phyloP scores from a whole-genome alignment of 2,888 invertebrate species.

The Melinaea menophilus region DNA sequence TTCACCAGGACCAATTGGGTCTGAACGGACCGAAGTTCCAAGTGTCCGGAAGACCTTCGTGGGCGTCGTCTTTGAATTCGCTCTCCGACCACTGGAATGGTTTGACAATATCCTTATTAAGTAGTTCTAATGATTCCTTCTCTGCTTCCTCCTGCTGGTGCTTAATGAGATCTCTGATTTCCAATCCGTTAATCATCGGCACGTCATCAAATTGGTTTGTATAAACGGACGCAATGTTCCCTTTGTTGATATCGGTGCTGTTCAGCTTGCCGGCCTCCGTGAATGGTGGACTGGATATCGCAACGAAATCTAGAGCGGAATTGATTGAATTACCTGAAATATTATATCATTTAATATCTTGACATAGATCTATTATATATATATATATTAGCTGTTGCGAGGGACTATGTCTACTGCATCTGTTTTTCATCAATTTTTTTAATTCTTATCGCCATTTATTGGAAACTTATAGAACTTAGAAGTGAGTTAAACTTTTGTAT shows the following conservation, averaged over 20 bases:
- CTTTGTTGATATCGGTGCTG: constrained; percentile 55
- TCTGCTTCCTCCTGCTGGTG: constrained; percentile 60
- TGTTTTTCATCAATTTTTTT: no score
- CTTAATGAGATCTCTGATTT: constrained; percentile 61
- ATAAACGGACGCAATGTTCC: constrained; percentile 63
- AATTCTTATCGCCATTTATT: no score
- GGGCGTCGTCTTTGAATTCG: constrained; percentile 78
- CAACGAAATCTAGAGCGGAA: constrained; percentile 49
- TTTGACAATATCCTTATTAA: constrained; percentile 56
- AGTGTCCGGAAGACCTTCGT: constrained; percentile 85
- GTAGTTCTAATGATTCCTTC: constrained; percentile 53
- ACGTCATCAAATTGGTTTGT: constrained; percentile 66
- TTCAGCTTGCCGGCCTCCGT: constrained; percentile 46
- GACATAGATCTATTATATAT: neutral
- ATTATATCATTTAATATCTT: neutral
- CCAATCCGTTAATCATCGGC: constrained; percentile 54
- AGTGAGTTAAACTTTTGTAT: no score
- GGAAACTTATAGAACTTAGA: no score
- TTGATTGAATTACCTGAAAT: constrained; percentile 38
- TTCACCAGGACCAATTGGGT: constrained; percentile 80
- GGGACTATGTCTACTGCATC: no score
- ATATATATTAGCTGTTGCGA: no score
- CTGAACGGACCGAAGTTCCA: constrained; percentile 82
- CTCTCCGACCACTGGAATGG: constrained; percentile 88
- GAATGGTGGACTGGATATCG: constrained; percentile 63